phyloP scores from a whole-genome alignment of 2,888 invertebrate species.

The Polymixis flavicincta region DNA sequence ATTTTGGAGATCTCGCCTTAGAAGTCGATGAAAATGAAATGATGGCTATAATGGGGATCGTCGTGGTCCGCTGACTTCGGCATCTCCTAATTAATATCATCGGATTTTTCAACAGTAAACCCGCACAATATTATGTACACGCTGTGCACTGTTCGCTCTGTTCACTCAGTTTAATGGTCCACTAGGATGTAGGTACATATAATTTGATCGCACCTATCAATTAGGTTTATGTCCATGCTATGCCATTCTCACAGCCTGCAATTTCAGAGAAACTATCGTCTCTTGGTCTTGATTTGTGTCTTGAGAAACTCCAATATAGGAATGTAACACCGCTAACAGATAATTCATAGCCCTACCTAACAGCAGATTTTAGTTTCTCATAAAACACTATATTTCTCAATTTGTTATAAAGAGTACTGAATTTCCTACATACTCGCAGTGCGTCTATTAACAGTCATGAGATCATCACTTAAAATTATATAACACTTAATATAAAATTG shows the following conservation, averaged over 20 bases:
- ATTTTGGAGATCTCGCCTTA: not conserved
- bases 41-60: not conserved
- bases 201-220: conserved; percentile 22
- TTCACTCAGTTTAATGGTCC: not conserved
- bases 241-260: not conserved
- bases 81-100: conserved; percentile 14
- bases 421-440: not conserved
- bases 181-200: not conserved
- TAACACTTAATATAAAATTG: not conserved
- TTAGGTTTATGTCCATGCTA: conserved; percentile 2
- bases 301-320: not conserved
- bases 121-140: not conserved
- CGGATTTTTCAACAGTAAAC: conserved; percentile 10
- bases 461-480: conserved; percentile 10
- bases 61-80: not conserved
- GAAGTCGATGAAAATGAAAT: not conserved
- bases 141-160: not conserved
- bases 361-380: not conserved
- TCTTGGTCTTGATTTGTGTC: not conserved
- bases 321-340: too few relatives aligned
- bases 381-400: not conserved
- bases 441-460: not conserved
- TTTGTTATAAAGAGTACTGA: not conserved
- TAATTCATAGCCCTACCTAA: not conserved
- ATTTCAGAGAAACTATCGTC: not conserved